phyloP scores from a whole-genome alignment of 2,888 invertebrate species.

The Arctia plantaginis region DNA sequence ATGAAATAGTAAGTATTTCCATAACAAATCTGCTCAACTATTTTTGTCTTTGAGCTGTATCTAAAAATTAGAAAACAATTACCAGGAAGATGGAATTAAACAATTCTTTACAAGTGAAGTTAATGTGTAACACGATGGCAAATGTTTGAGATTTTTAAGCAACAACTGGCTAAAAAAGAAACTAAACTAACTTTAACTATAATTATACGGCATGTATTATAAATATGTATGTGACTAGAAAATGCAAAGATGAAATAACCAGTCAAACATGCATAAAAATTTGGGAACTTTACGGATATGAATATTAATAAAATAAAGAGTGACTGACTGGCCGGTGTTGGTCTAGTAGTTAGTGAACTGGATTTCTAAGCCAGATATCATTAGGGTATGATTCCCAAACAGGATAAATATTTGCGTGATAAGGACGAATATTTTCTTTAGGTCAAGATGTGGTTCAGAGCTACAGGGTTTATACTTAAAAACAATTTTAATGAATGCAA shows the following conservation, averaged over 20 bases:
- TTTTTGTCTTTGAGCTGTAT: not conserved
- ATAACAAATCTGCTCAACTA: not conserved
- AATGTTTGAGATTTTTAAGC: not conserved
- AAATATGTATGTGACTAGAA: not conserved
- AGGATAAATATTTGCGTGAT: not conserved
- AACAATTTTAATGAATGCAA: not conserved
- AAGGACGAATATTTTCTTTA: not conserved
- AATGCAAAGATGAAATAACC: constrained; percentile 33
- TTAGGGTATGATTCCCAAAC: not conserved
- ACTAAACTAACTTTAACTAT: no score
- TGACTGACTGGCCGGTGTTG: not conserved
- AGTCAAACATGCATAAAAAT: constrained; percentile 19
- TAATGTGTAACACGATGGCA: not conserved
- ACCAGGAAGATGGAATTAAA: not conserved
- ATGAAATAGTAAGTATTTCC: not conserved
- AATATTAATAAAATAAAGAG: constrained; percentile 14
- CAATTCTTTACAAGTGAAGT: not conserved
- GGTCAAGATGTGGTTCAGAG: not conserved
- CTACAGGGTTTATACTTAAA: not conserved
- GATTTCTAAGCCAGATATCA: not conserved
- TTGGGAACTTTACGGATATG: not conserved
- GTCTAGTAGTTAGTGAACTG: not conserved
- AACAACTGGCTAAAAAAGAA: not conserved
- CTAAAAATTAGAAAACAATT: not conserved
- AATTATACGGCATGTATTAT: not conserved